Evolutionary conservation across 2,888 invertebrate genomes (phyloP).

Genomic region (Drosophila mimetica): DNA sequence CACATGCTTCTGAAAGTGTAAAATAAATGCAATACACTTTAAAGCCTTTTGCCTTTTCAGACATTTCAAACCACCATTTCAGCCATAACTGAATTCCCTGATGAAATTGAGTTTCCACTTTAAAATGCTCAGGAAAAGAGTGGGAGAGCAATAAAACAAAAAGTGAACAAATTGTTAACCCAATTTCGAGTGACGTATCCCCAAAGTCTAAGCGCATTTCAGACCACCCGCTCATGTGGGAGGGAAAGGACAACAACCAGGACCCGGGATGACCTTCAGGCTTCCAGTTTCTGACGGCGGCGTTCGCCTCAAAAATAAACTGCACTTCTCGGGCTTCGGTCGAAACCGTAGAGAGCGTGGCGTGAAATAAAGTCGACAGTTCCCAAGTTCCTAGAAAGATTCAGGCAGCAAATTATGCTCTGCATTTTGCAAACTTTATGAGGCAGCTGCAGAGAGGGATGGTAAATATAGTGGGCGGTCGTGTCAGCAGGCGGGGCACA

Average conservation of each 20-base stretch:
- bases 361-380: slow-evolving; percentile 34
- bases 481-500: slow-evolving; percentile 21
- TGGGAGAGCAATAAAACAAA: slow-evolving; percentile 26
- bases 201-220: slow-evolving; percentile 60
- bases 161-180: slow-evolving; percentile 59
- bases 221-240: background rate
- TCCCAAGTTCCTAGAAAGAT: slow-evolving; percentile 31
- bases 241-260: slow-evolving; percentile 15
- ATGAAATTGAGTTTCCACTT: slow-evolving; percentile 31
- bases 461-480: slow-evolving; percentile 2
- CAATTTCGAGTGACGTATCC: slow-evolving; percentile 59
- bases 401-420: slow-evolving; percentile 61
- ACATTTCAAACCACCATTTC: background rate
- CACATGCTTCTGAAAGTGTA: too few relatives aligned
- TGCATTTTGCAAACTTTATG: slow-evolving; percentile 59
- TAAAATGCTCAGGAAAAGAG: slow-evolving; percentile 5
- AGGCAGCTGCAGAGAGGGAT: background rate
- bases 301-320: slow-evolving; percentile 42
- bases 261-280: slow-evolving; percentile 54
- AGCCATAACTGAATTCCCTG: slow-evolving; percentile 19
- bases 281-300: slow-evolving; percentile 9
- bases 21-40: too few relatives aligned
- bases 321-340: slow-evolving; percentile 49
- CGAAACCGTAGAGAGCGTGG: slow-evolving; percentile 9
- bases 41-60: too few relatives aligned